A percentile compares a stretch with the other conserved stretches of the same genome.
phyloP scores from a whole-genome alignment of 1,140 invertebrate genomes.

The Rhizoglyphus robini region DNA sequence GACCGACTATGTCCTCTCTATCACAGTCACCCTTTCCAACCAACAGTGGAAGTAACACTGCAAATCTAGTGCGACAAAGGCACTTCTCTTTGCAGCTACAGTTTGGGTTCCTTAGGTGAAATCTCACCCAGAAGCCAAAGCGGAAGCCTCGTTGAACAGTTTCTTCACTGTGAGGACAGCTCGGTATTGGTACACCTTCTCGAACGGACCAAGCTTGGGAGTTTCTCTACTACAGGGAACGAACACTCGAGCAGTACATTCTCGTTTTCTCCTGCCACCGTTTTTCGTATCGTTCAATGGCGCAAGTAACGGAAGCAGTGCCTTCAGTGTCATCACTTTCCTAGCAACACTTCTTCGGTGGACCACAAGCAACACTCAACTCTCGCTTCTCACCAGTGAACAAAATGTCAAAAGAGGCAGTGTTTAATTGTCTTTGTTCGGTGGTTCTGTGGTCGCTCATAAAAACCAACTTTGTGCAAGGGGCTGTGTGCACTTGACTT shows the following conservation, averaged over 20 bases:
- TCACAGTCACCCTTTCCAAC: neutral
- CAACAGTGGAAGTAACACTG: neutral
- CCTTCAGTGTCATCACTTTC: neutral
- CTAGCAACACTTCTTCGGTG: neutral
- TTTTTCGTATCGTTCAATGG: neutral
- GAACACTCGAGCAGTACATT: neutral
- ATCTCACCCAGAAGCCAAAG: constrained; percentile 44
- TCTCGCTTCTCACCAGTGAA: neutral
- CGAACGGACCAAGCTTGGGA: neutral
- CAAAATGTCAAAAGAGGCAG: neutral
- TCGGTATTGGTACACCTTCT: constrained; percentile 28
- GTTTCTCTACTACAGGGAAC: no score
- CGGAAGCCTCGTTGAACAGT: constrained; percentile 50
- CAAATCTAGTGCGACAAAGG: constrained; percentile 27
- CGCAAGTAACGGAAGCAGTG: neutral
- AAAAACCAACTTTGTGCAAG: no score
- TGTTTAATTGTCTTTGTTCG: neutral
- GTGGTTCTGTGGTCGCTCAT: constrained; percentile 14
- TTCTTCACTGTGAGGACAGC: constrained; percentile 51
- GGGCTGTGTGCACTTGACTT: neutral
- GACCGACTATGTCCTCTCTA: neutral
- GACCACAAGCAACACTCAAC: neutral
- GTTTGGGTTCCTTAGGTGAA: constrained; percentile 26
- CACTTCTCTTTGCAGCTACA: constrained; percentile 28
- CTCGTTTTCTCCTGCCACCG: constrained; percentile 20